Base-by-base conservation (phyloP, 1,140 invertebrate species). In the Augochlora pura region DNA sequence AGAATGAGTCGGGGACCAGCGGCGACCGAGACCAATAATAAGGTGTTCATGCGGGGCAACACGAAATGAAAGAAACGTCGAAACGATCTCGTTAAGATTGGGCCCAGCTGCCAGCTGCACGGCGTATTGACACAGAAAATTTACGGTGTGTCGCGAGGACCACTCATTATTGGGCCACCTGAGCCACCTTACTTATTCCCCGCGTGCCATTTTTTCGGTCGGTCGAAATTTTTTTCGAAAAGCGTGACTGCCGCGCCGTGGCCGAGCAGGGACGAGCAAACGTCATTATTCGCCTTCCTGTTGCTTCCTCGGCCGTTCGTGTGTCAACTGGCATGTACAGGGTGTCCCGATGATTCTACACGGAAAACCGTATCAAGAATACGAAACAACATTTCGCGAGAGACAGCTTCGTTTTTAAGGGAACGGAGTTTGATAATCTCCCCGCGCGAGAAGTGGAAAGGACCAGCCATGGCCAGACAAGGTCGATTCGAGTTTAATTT, bases 211-310 rank as follows among this genome's bases (percentile, higher is more conserved):
- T 64, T 62, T 71, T 69, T 71, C 46, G 68, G 18, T 21, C 59
- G 14, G 39, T 25, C 49, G 57, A 65, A 57, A 68, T 52, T 75
- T 60, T 66, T 82, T 70, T 59, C 60, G 14, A 80, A 82, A 85
- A 86, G 32, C 84, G 84, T 85, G 80, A 82, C 79, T 78, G 39
- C 60, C 81, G 76, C 78, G 39, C 60, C 81, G 76, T 72, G 68
- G 27, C 72, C 76, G 21, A 23, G 49, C 81, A 23, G 25, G 59
- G 25, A 27, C 68, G 59, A 72, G 54, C 82, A 85, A 59, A 63
- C 60, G 54, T 85, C 74, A 85, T 85, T 85, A 85, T 77, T 79
- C 46, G 71, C 63, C 75, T 80, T 80, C 80, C 71, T 68, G 80
- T 81, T 74, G 59, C 60, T 52, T 52, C 32, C 32, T 32, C 18